A percentile compares a stretch with the other conserved stretches of the same genome.
phyloP scores from a whole-genome alignment of 2,113 vertebrate genomes.

The Coracopsis vasa region DNA sequence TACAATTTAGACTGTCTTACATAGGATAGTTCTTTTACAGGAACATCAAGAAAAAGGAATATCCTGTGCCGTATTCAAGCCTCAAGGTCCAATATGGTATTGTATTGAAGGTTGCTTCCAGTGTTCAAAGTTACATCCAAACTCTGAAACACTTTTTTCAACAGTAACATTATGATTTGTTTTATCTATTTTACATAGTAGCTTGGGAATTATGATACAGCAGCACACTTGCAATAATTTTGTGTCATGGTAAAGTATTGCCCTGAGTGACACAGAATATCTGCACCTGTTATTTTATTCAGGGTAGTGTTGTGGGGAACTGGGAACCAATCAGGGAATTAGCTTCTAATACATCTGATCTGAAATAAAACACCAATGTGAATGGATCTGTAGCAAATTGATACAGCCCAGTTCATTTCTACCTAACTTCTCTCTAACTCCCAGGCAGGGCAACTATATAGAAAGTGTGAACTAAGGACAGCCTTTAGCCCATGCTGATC shows the following conservation, averaged over 20 bases:
- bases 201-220: background rate
- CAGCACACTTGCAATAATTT: background rate
- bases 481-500: background rate
- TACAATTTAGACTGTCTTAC: background rate
- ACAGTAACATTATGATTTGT: background rate
- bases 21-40: background rate
- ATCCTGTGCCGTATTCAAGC: background rate
- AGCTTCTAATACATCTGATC: background rate
- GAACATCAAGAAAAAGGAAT: background rate
- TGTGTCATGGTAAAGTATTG: background rate
- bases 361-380: background rate
- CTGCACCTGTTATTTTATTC: background rate
- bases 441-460: background rate
- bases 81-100: background rate
- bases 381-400: background rate
- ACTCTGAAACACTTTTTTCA: background rate
- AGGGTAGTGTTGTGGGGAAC: background rate
- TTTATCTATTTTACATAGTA: background rate
- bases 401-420: background rate
- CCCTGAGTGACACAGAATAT: background rate
- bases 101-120: background rate
- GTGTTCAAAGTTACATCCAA: background rate
- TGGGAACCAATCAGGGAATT: background rate
- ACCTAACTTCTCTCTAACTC: background rate
- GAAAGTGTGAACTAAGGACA: background rate